Base-by-base conservation (phyloP, 2,888 invertebrate genomes). In the Germaria angustata region DNA sequence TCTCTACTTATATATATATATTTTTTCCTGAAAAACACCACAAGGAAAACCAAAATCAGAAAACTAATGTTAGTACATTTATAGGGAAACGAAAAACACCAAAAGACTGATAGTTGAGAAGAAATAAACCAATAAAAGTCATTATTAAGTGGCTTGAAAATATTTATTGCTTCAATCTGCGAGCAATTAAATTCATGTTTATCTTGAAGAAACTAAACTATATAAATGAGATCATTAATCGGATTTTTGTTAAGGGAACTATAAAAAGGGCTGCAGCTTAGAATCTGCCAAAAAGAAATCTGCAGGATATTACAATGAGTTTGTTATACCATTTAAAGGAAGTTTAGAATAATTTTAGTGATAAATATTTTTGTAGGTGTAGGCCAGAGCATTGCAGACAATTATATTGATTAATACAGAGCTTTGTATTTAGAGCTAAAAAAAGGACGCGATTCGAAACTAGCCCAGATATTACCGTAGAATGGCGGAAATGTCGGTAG, bases 161-260 rank as follows among this genome's bases (percentile, higher is more conserved):
- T 68, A 76, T 66, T 76, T 68, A 68, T 76, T 36, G 75, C 46
- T 32, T 76, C 55, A 57, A 39, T 57, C 39, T 15, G n/a, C 44
- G 8, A 49, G 59, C 76, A 66, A 76, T 76, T 76, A 55, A 55
- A 65, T 24, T 6, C 6, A 22, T 41, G 22, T 53, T 73, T n/a
- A 32, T 63, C 39, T 51, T 51, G n/a, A 2, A 34, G 13, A 63
- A 36, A 28, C 61, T 49, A 7, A 36, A 28, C 13, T 20, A n/a
- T 61, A 39, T 34, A 9, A 28, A 20, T 4, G 51, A 28, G 28
- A 9, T 8, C 9, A 34, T 34, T 22, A 57, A 71, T 57, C 15
- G 41, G 9, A n/a, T 44, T 24, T 9, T 20, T 9, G 5, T n/a
- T 17, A 11, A 22, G 49, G 34, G 9, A n/a, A 13, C 0, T n/a